These are phyloP conservation scores for Nipponia nippon DNA, from an alignment of 2,113 vertebrate genomes.

Conservation along the genomic window DNA sequence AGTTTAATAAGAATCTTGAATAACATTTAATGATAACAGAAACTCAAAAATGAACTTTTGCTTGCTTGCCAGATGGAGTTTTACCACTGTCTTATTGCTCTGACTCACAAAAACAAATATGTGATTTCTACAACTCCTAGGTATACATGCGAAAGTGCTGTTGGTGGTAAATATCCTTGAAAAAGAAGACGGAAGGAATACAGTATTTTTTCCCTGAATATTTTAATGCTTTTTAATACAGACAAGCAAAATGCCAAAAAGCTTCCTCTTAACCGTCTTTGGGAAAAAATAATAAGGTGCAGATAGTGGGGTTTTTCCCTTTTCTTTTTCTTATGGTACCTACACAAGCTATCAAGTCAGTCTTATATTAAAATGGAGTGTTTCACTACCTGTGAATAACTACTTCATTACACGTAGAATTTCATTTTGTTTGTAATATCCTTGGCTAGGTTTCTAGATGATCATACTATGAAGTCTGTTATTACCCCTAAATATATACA, in stretches of 20 bases:
- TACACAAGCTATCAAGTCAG: neutral
- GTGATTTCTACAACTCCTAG: neutral
- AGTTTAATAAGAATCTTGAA: constrained; percentile 47
- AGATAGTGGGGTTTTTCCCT: neutral
- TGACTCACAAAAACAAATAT: constrained; percentile 11
- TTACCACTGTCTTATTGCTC: constrained; percentile 17
- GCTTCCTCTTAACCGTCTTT: neutral
- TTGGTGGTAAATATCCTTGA: neutral
- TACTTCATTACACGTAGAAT: neutral
- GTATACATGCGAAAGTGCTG: neutral
- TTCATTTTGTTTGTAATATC: neutral
- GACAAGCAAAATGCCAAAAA: neutral
- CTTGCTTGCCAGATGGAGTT: constrained; percentile 42
- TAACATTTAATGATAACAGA: constrained; percentile 42
- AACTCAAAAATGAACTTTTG: constrained; percentile 30
- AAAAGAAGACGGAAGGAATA: neutral
- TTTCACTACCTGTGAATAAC: neutral
- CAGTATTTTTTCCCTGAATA: neutral
- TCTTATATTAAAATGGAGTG: neutral
- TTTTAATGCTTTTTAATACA: neutral
- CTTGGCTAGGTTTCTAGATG: neutral
- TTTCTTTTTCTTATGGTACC: neutral
- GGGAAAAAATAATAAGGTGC: neutral
- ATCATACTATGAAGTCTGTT: neutral
- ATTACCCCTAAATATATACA: neutral